Evolutionary conservation across 2,797 vertebrate species (phyloP), one percentile per base, ranked within the genome.

Genomic region (Fistularia commersonii): DNA sequence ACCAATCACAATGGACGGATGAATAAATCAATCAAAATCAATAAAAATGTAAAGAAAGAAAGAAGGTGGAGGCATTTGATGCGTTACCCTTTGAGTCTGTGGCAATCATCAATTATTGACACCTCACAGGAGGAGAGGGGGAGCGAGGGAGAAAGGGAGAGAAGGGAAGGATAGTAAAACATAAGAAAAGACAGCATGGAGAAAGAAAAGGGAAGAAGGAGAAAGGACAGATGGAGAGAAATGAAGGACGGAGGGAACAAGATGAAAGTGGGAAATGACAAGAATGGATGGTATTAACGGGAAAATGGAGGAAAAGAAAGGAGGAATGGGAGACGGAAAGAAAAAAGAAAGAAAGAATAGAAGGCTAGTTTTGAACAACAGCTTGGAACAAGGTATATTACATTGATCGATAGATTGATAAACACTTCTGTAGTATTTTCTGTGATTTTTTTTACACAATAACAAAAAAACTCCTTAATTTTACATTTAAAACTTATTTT

Each of bases 71-170:
- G 77, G 76, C 69, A 80, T 86, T 82, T 82, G 85, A 60, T 65
- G 68, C 62, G 81, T 90, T 92, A 92, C 89, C 90, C 90, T 92
- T 92, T 92, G 85, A 90, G 88, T 86, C 71, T 73, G 87, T 71
- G 66, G 81, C 64, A 72, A 74, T 84, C 83, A 90, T 92, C 83
- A 91, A 92, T 92, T 91, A 92, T 92, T 90, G 88, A 92, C 79
- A 23, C 23, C 23, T 23, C 23, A 23, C 23, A 23, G 23, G 23
- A 23, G 23, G 23, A 23, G 23, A 4, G 23, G 23, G 23, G 23
- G 23, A 80, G 80, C 61, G 39, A 79, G 85, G 79, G 82, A 83
- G 87, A 72, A 66, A 89, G 86, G 77, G 84, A 81, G 83, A 85
- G 85, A 86, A 84, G 88, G 82, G 79, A 83, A 66, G 83, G 70